Percentiles rank a stretch among this genome's conserved stretches.
phyloP scores from a whole-genome alignment of 2,888 invertebrate species.

The Antheraea assamensis region DNA sequence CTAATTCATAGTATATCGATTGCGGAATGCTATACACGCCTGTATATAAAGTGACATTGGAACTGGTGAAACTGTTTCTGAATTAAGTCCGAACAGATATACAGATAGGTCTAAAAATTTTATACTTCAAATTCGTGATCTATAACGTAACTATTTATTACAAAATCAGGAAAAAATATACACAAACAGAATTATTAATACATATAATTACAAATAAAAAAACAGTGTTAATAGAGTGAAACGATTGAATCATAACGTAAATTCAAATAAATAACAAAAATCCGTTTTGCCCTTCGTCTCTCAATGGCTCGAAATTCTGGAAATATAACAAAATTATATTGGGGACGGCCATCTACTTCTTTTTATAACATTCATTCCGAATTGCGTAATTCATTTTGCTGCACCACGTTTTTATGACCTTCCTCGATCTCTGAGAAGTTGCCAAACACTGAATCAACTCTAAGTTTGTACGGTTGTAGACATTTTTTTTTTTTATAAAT shows the following conservation, averaged over 20 bases:
- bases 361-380: constrained; percentile 3
- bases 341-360: not conserved
- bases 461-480: not conserved
- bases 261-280: constrained; percentile 9
- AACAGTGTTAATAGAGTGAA: constrained; percentile 16
- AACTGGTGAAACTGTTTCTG: no score
- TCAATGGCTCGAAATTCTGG: not conserved
- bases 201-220: constrained; percentile 36
- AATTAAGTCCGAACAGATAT: no score
- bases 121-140: no score
- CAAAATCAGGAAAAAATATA: no score
- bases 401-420: constrained; percentile 19
- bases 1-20: no score
- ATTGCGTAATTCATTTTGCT: constrained; percentile 17
- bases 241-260: not conserved
- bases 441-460: constrained; percentile 34
- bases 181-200: no score
- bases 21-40: no score
- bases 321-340: constrained; percentile 4
- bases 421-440: constrained; percentile 37
- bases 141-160: no score
- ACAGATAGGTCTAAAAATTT: no score
- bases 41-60: no score
- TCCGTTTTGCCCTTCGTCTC: not conserved
- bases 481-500: not conserved